phyloP scores from a whole-genome alignment of 2,888 invertebrate species.

The Morinoia aosen region DNA sequence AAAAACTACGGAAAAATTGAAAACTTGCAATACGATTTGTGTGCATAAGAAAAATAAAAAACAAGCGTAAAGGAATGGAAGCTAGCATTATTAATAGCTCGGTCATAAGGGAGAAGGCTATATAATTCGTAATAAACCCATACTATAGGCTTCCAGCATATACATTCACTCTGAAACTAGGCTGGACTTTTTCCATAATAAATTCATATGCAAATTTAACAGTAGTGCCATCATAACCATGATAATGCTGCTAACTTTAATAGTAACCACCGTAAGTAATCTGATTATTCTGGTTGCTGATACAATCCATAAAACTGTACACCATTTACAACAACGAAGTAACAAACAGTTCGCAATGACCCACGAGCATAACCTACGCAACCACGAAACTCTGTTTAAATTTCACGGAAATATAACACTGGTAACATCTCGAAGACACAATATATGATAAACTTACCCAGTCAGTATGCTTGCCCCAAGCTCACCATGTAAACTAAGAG shows the following conservation, averaged over 20 bases:
- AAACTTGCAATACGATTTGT: too few relatives aligned
- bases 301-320: background rate
- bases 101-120: background rate
- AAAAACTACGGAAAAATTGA: too few relatives aligned
- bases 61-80: background rate
- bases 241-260: background rate
- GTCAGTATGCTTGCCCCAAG: too few relatives aligned
- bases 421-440: background rate
- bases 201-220: background rate
- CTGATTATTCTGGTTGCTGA: background rate
- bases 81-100: background rate
- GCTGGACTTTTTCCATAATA: background rate
- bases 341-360: background rate
- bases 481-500: too few relatives aligned
- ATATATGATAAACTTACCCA: background rate
- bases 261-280: background rate
- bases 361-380: background rate
- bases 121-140: too few relatives aligned
- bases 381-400: background rate
- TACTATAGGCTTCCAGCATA: too few relatives aligned
- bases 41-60: background rate
- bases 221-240: background rate
- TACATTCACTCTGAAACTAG: background rate
- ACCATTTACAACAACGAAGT: background rate
- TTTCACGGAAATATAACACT: background rate